These are phyloP conservation scores for Fulmarus glacialis DNA, from an alignment of 2,113 vertebrate species.

Conservation along the genomic window DNA sequence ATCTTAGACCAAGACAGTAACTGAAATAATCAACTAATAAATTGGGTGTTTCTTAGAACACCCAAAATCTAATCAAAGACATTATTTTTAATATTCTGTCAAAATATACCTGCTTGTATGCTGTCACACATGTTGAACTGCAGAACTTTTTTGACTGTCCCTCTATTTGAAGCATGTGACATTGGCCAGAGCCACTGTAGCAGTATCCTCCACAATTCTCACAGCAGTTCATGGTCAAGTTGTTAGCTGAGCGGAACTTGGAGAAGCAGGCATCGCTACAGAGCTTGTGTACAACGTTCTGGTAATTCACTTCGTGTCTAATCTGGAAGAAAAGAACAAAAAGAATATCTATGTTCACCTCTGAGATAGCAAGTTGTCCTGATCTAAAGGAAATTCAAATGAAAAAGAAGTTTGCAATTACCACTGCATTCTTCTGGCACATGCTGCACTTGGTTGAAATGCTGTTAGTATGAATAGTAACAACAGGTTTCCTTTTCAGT, in stretches of 20 bases:
- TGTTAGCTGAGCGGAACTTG: constrained; percentile 89
- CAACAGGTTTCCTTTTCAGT: constrained; percentile 81
- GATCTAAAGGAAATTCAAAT: background rate
- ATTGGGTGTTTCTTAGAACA: background rate
- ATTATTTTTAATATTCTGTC: background rate
- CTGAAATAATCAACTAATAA: background rate
- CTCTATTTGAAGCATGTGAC: constrained; percentile 87
- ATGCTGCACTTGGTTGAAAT: constrained; percentile 92
- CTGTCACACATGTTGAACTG: constrained; percentile 81
- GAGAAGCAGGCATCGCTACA: constrained; percentile 94
- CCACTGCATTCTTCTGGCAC: constrained; percentile 88
- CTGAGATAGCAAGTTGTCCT: background rate
- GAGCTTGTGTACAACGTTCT: constrained; percentile 88
- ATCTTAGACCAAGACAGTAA: background rate
- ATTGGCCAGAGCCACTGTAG: constrained; percentile 84
- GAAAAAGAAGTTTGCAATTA: constrained; percentile 63
- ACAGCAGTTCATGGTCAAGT: constrained; percentile 92
- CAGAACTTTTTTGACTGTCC: constrained; percentile 88
- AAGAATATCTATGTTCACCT: background rate
- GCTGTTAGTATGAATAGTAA: constrained; percentile 73
- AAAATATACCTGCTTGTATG: constrained; percentile 86
- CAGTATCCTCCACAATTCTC: constrained; percentile 88
- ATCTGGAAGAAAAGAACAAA: constrained; percentile 71
- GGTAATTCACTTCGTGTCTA: constrained; percentile 92
- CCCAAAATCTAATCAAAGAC: background rate